Conservation (phyloP, 2,113 vertebrate species). For the Morone saxatilis region DNA sequence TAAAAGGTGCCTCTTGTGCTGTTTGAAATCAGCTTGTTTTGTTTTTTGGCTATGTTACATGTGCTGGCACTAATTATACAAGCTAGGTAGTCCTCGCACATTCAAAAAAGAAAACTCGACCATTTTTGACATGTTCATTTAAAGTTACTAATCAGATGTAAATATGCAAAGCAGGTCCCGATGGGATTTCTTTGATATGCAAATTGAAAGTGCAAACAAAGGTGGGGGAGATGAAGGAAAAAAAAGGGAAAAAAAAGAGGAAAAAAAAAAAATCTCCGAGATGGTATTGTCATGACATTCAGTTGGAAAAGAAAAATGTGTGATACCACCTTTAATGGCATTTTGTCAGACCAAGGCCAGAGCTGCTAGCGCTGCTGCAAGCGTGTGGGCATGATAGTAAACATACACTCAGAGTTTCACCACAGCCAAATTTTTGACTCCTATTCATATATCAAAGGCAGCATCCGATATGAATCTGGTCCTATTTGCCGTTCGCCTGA, state of each 20-base stretch:
- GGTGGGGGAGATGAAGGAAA: constrained; percentile 76
- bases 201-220: constrained; percentile 85
- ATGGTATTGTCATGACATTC: constrained; percentile 69
- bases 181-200: constrained; percentile 86
- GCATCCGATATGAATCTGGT: constrained; percentile 68
- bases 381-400: background rate
- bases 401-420: background rate
- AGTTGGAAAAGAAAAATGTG: constrained; percentile 45
- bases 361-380: background rate
- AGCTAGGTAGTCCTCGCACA: constrained; percentile 75
- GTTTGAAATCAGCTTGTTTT: constrained; percentile 82
- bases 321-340: constrained; percentile 41
- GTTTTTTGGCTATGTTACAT: constrained; percentile 78
- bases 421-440: constrained; percentile 42
- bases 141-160: constrained; percentile 87
- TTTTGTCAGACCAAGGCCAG: constrained; percentile 40
- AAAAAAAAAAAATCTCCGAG: constrained; percentile 42
- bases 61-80: constrained; percentile 84
- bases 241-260: constrained; percentile 32
- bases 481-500: constrained; percentile 50
- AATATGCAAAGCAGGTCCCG: constrained; percentile 85
- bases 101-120: constrained; percentile 79
- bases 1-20: constrained; percentile 77
- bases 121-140: constrained; percentile 87
- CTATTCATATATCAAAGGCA: constrained; percentile 62